Conservation (phyloP, 2,888 invertebrate species). For the Archips crataeganus region DNA sequence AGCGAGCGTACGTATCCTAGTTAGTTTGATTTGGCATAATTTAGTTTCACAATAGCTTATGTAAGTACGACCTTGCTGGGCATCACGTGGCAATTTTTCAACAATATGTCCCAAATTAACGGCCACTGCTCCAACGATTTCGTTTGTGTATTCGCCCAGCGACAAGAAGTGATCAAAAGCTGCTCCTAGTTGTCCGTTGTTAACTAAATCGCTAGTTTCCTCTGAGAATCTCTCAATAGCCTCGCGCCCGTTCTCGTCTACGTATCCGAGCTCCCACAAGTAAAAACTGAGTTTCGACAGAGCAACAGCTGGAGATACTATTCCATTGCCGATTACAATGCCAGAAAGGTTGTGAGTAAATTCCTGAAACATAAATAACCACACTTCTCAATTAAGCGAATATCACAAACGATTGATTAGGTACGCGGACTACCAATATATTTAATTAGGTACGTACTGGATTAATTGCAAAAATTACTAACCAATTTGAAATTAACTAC, state of each 20-base stretch:
- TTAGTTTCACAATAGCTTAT: conserved; percentile 16
- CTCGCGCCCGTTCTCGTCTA: conserved; percentile 88
- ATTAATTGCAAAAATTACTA: no score
- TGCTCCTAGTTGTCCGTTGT: conserved; percentile 76
- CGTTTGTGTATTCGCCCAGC: conserved; percentile 86
- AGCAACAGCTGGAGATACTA: conserved; percentile 89
- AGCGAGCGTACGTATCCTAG: not conserved
- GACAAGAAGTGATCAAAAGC: conserved; percentile 88
- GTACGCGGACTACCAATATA: no score
- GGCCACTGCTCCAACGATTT: conserved; percentile 87
- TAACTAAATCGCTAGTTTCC: conserved; percentile 78
- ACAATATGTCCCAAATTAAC: conserved; percentile 87
- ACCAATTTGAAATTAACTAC: not conserved
- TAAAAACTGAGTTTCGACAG: conserved; percentile 75
- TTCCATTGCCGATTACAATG: conserved; percentile 92
- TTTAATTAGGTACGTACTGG: no score
- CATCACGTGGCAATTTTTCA: conserved; percentile 61
- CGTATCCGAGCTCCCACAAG: conserved; percentile 85
- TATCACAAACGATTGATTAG: not conserved
- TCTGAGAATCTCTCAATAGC: conserved; percentile 84
- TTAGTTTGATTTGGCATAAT: conserved; percentile 3
- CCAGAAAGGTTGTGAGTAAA: conserved; percentile 89
- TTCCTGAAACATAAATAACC: conserved; percentile 63
- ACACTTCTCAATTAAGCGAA: not conserved
- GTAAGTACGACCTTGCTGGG: conserved; percentile 31